phyloP scores from a whole-genome alignment of 2,888 invertebrate species.

The Zygogramma bicolorata region DNA sequence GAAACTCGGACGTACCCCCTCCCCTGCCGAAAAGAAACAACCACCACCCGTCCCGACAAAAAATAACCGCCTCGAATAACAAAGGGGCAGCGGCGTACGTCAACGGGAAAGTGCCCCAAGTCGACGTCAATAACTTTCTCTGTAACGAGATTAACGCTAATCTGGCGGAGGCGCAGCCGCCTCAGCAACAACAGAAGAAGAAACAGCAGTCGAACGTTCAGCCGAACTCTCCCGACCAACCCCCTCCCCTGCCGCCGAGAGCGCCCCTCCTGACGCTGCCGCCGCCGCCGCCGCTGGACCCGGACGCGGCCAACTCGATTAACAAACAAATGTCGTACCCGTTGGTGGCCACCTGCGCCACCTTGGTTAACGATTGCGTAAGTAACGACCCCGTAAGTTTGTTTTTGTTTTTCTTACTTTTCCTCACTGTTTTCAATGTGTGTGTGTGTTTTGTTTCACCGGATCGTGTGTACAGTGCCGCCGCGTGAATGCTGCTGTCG shows the following conservation, averaged over 20 bases:
- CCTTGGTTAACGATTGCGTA: slow-evolving; percentile 68
- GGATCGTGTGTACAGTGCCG: slow-evolving; percentile 40
- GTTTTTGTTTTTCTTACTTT: slow-evolving; percentile 15
- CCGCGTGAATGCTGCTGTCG: slow-evolving; percentile 39
- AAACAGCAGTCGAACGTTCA: slow-evolving; percentile 50
- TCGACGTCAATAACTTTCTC: slow-evolving; percentile 52
- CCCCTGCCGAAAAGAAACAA: slow-evolving; percentile 70
- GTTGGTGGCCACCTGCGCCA: slow-evolving; percentile 70
- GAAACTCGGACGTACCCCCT: slow-evolving; percentile 66
- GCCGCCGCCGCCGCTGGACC: slow-evolving; percentile 55
- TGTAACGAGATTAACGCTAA: slow-evolving; percentile 59
- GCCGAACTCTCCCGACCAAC: slow-evolving; percentile 57
- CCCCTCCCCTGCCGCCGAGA: slow-evolving; percentile 74
- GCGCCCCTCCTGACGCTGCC: slow-evolving; percentile 61
- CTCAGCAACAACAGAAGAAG: slow-evolving; percentile 17
- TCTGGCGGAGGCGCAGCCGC: slow-evolving; percentile 28
- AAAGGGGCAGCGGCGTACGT: slow-evolving; percentile 48
- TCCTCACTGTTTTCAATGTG: slow-evolving; percentile 5
- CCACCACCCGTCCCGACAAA: slow-evolving; percentile 4
- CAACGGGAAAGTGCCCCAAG: slow-evolving; percentile 56
- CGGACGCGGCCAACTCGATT: slow-evolving; percentile 72
- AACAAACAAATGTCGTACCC: slow-evolving; percentile 76
- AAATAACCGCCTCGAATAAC: slow-evolving; percentile 38
- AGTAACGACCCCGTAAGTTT: slow-evolving; percentile 61
- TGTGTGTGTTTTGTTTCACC: slow-evolving; percentile 23